Base-by-base conservation (phyloP, 2,113 vertebrate genomes). In the Passer domesticus region DNA sequence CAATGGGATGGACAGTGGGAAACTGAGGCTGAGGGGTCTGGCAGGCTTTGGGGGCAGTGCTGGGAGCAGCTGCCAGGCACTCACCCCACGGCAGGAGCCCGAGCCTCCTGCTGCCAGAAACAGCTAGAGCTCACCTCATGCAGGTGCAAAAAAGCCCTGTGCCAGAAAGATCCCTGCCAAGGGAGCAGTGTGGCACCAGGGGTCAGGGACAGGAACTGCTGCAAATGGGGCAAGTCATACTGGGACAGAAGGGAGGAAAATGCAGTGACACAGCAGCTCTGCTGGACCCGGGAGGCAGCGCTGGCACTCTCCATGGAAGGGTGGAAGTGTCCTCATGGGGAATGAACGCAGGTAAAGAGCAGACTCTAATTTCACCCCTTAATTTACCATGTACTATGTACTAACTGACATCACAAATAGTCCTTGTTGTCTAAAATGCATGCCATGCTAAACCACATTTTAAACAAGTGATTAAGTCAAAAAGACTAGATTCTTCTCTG, bases 141-240 rank as follows among this genome's bases (percentile, higher is more conserved):
- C 23, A 30, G 59, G 35, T 1, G 27, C 30, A 39, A 33, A 63
- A 56, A n/a, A 23, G 0, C 4, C 21, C 15, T 0, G 0, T 16
- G 11, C 3, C 37, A 50, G 53, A 46, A 53, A 15, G 27, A 10
- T 56, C 35, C 35, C 58, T 39, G 55, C 23, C 2, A 2, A 50
- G 28, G 41, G 49, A 73, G 58, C 63, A 55, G 33, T 3, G 37
- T 2, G 2, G 62, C 25, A 30, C 16, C 4, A 0, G 0, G 2
- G 35, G 11, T 16, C 56, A 68, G 52, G 33, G 53, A 11, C 50
- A 66, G 44, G 41, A 83, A 9, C 23, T 60, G 68, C 72, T 69
- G 41, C 9, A 44, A 23, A 6, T 0, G 0, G 37, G 35, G 14
- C 20, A 78, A 46, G 15, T 14, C 25, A 7, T 2, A 9, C 0